These are phyloP conservation scores for Sardinella longiceps DNA, from an alignment of 2,797 vertebrate genomes.

Conservation along the genomic window DNA sequence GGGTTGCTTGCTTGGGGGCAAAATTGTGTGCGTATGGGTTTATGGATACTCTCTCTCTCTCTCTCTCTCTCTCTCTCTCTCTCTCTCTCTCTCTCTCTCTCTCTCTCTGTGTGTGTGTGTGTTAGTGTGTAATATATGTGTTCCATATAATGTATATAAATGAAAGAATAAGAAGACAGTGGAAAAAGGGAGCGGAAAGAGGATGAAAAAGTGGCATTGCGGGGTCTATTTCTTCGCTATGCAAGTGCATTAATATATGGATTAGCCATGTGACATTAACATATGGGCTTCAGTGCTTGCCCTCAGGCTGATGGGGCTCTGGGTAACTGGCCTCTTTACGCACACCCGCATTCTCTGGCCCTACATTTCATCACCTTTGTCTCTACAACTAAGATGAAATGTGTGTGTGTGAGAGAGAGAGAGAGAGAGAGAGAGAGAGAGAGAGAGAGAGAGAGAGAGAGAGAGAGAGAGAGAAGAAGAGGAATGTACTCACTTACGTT, in stretches of 20 bases:
- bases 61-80: no score
- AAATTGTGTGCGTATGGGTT: neutral
- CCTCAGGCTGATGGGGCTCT: neutral
- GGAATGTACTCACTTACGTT: no score
- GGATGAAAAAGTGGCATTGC: neutral
- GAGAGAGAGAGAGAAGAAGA: no score
- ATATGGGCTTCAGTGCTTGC: conserved; percentile 23
- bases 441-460: no score
- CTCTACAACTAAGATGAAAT: neutral
- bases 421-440: no score
- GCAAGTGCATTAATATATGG: conserved; percentile 33
- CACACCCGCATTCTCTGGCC: neutral
- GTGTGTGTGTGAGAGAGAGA: neutral
- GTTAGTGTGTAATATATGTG: neutral
- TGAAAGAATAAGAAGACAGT: neutral
- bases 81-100: no score
- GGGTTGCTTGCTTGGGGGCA: neutral
- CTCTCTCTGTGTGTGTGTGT: neutral
- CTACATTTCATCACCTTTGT: conserved; percentile 6
- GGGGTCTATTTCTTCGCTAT: neutral
- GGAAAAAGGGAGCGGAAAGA: neutral
- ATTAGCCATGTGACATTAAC: conserved; percentile 36
- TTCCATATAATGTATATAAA: no score
- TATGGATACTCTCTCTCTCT: neutral
- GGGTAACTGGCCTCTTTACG: conserved; percentile 4